Base-by-base conservation (phyloP, 2,797 vertebrate species). In the Tiaroga cobitis region DNA sequence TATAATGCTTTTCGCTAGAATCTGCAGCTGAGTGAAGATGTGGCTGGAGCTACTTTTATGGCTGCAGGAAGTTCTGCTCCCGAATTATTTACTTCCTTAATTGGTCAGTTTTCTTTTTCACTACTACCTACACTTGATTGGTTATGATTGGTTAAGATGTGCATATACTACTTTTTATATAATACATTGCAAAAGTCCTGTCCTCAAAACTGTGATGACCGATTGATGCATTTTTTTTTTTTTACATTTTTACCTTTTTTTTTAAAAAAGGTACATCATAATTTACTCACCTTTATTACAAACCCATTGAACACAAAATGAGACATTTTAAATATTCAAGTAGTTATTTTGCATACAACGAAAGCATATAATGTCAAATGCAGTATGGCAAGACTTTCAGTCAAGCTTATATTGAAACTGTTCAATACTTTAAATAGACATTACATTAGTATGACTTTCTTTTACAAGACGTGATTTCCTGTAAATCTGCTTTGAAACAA, bases 61-160 rank as follows among this genome's bases (percentile, higher is more conserved):
- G 95, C 95, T 21, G 95, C 95, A 59, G 95, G 95, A 85, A 96
- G 95, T 90, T 96, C 95, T 7, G 95, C 95, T 70, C 95, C 95
- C 0, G 95, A 96, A 90, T 94, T 96, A 32, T 96, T 96, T 89
- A 96, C 95, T 56, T 96, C 95, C 81, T 93, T 96, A 49, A 96
- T 96, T 85, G 95, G 95, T 96, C 51, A 81, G 94, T 93, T 84
- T 18, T 4, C 8, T 43, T 79, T 63, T 61, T 4, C 21, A 26
- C 24, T 39, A 39, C 3, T 59, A 18, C 26, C 19, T 49, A 19
- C 18, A 13, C 32, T 81, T 70, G 13, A 26, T 37, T 80, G 19
- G 10, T 81, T 26, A 74, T 32, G 18, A 24, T 46, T 46, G 46
- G 21, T 41, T 75, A 37, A 76, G 21, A n/a, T 76, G 10, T 37